Evolutionary conservation across 1,140 invertebrate species (phyloP), one percentile per base, ranked within the genome.

Genomic region (Gonioctena quinquepunctata): DNA sequence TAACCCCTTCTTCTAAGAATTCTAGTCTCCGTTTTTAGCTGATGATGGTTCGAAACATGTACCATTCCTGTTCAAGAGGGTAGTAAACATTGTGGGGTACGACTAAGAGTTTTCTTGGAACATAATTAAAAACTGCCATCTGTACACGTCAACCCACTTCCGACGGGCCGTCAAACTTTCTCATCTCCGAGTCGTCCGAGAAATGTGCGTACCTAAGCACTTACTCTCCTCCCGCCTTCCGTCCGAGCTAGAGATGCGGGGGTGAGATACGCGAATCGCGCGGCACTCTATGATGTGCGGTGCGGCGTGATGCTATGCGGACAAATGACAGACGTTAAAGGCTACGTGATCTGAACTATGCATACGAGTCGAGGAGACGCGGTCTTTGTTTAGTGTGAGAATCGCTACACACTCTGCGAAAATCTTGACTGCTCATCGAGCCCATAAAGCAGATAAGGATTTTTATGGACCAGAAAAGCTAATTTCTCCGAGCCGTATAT

Each of bases 271-370:
- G 67, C 67, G 33, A 76, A 42, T 42, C 71, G 67, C 66, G 74
- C 72, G 75, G 73, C 71, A 66, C 61, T 73, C 68, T 72, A 69
- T 72, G 70, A 68, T 72, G n/a, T n/a, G n/a, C n/a, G n/a, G 66
- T 23, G 73, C 73, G 54, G 74, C 76, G 73, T 77, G 76, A 77
- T 50, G 71, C 68, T 77, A 77, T 77, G 73, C 76, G 73, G 72
- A 77, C 76, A 75, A 77, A 77, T 77, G 76, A 75, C 73, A 73
- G 71, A 77, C 73, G 76, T 75, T 69, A 73, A 71, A 66, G 68
- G 48, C 66, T 77, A 77, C 76, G 76, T 77, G 76, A 77, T 77
- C 67, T 76, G 73, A 77, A 77, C 70, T 77, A 77, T 77, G 76
- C 70, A 76, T 76, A 54, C 11, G n/a, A n/a, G n/a, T 13, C 67